phyloP scores from a whole-genome alignment of 2,797 vertebrate species.

The Myotis vivesi region DNA sequence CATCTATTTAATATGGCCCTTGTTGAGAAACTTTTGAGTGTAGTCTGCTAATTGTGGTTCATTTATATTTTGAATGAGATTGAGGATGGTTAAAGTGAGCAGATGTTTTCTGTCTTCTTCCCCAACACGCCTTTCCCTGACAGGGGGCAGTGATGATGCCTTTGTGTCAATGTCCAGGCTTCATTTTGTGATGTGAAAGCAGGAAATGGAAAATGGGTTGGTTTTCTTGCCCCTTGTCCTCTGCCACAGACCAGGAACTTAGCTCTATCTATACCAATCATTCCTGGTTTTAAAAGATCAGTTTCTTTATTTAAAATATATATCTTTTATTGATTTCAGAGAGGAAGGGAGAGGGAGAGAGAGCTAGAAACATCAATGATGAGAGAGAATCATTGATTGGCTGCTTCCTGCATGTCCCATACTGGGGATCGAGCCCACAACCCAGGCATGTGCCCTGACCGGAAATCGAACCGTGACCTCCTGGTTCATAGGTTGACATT shows the following conservation, averaged over 20 bases:
- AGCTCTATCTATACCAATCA: neutral
- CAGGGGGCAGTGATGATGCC: neutral
- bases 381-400: too few species aligned
- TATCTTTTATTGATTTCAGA: neutral
- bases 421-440: too few species aligned
- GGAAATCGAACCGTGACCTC: too few species aligned
- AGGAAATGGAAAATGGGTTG: neutral
- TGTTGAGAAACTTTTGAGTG: neutral
- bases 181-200: neutral
- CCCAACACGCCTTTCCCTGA: neutral
- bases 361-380: too few species aligned
- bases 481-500: too few species aligned
- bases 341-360: too few species aligned
- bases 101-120: neutral
- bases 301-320: neutral
- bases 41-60: neutral
- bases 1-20: conserved; percentile 8
- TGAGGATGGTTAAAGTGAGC: neutral
- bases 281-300: neutral
- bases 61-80: neutral
- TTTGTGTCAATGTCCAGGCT: neutral
- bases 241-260: neutral
- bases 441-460: too few species aligned
- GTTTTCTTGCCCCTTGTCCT: neutral
- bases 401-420: too few species aligned